These are phyloP conservation scores for Sebastes variabilis DNA, from an alignment of 2,797 vertebrate species.

Conservation along the genomic window DNA sequence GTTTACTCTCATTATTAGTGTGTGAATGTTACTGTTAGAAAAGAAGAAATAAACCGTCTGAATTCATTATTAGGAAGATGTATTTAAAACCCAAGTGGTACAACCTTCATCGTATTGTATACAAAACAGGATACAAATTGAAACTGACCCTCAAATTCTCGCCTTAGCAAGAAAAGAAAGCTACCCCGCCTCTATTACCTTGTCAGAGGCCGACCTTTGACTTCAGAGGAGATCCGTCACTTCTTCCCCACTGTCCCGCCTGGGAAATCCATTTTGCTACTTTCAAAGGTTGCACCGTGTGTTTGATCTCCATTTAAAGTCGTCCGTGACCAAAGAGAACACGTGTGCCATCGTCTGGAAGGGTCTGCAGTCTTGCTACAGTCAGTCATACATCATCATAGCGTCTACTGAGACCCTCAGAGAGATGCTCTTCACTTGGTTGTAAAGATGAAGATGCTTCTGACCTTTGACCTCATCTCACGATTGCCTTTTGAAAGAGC, in stretches of 20 bases:
- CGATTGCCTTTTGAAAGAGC: constrained; percentile 19
- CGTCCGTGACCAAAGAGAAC: constrained; percentile 44
- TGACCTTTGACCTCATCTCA: constrained; percentile 48
- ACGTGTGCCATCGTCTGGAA: constrained; percentile 35
- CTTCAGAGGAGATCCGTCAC: constrained; percentile 32
- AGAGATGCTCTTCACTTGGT: not conserved
- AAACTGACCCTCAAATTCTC: constrained; percentile 1
- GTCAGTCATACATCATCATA: constrained; percentile 57
- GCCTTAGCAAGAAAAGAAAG: not conserved
- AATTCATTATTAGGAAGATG: not conserved
- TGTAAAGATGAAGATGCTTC: constrained; percentile 36
- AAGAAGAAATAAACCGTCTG: not conserved
- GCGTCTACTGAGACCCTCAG: constrained; percentile 1
- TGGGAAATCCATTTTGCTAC: constrained; percentile 23
- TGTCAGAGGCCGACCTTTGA: constrained; percentile 43
- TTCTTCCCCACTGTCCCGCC: constrained; percentile 2
- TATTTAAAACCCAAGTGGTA: not conserved
- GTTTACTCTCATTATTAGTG: not conserved
- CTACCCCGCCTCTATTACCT: not conserved
- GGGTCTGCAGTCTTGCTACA: constrained; percentile 34
- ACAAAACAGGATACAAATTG: not conserved
- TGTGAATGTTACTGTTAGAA: not conserved
- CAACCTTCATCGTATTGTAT: not conserved
- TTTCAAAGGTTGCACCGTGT: constrained; percentile 29
- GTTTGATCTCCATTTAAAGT: constrained; percentile 55